Percentiles rank a stretch among this genome's conserved stretches.
Evolutionary conservation across 2,888 invertebrate species (phyloP).

Genomic region (Habrosyne pyritoides): DNA sequence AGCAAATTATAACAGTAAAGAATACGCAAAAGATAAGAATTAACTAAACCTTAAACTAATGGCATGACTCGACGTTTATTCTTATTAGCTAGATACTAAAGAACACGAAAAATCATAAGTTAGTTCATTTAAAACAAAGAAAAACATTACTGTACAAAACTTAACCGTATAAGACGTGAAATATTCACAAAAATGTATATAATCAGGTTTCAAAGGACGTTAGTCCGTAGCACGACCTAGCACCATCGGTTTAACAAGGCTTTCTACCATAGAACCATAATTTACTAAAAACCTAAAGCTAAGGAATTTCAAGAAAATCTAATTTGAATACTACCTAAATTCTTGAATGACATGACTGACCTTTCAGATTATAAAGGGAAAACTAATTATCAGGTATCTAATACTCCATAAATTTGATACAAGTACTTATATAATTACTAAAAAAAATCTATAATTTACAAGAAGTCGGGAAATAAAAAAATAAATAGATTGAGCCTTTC

Average conservation of each 20-base stretch:
- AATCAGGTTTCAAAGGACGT: conserved; percentile 72
- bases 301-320: conserved; percentile 2
- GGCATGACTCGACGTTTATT: conserved; percentile 78
- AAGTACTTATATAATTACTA: conserved; percentile 9
- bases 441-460: conserved; percentile 10
- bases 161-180: conserved; percentile 53
- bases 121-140: conserved; percentile 46
- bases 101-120: conserved; percentile 34
- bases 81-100: conserved; percentile 59
- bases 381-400: conserved; percentile 46
- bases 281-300: conserved; percentile 20
- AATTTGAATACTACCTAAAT: conserved; percentile 13
- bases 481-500: conserved; percentile 3
- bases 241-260: conserved; percentile 65
- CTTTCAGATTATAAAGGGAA: conserved; percentile 33
- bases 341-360: conserved; percentile 43
- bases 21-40: conserved; percentile 32
- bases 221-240: conserved; percentile 78
- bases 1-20: conserved; percentile 25
- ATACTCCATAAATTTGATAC: conserved; percentile 31
- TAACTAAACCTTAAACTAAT: conserved; percentile 69
- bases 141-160: conserved; percentile 69
- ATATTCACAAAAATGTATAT: conserved; percentile 66
- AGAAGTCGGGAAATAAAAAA: neutral
- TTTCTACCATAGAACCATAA: conserved; percentile 44